Conservation (phyloP, 2,797 vertebrate genomes). For the Labroides dimidiatus region DNA sequence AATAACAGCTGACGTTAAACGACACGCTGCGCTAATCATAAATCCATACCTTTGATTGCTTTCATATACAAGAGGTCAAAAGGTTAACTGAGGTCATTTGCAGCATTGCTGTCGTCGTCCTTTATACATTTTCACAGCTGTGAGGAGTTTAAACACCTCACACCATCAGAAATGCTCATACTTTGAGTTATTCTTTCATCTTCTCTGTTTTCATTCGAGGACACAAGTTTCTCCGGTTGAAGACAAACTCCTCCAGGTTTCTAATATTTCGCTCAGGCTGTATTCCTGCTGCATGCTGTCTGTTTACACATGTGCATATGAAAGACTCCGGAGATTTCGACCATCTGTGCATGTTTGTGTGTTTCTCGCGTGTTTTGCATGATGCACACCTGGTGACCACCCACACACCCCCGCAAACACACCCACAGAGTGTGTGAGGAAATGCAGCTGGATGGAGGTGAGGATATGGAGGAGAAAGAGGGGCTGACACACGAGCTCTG, state of each 20-base stretch:
- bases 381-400: conserved; percentile 69
- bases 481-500: background rate
- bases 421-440: background rate
- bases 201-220: background rate
- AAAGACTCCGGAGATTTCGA: conserved; percentile 53
- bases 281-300: conserved; percentile 26
- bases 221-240: background rate
- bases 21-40: background rate
- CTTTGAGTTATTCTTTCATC: background rate
- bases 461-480: too few species aligned
- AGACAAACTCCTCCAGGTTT: conserved; percentile 20
- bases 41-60: background rate
- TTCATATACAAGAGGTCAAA: background rate
- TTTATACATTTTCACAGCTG: too few species aligned
- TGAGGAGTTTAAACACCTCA: background rate
- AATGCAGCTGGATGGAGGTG: conserved; percentile 1
- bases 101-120: background rate
- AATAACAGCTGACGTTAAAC: too few species aligned
- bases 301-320: conserved; percentile 63
- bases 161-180: too few species aligned
- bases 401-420: background rate
- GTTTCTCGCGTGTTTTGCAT: conserved; percentile 43
- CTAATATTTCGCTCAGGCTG: conserved; percentile 1
- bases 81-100: background rate
- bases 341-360: conserved; percentile 62